These are phyloP conservation scores for Pandemis corylana DNA, from an alignment of 2,888 invertebrate genomes.

Conservation along the genomic window DNA sequence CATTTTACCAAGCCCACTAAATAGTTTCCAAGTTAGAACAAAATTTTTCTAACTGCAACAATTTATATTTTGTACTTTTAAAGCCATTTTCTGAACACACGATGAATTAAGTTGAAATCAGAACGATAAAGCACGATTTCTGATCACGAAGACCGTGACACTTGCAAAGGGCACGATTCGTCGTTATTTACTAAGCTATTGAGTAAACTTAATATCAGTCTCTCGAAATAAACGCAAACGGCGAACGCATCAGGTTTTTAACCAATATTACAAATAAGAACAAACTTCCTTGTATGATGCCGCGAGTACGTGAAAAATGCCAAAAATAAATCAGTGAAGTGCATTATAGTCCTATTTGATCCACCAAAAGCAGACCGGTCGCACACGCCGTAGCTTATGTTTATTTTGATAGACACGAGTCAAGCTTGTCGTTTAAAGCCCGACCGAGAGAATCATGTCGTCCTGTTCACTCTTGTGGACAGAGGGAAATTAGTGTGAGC, in stretches of 20 bases:
- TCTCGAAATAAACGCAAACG: not conserved
- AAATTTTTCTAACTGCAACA: not conserved
- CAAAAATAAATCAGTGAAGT: conserved; percentile 39
- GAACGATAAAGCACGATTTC: not conserved
- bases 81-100: too few species aligned
- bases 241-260: not conserved
- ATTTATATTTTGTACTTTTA: not conserved
- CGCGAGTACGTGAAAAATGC: conserved; percentile 17
- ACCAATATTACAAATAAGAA: not conserved
- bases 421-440: conserved; percentile 54
- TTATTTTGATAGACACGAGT: conserved; percentile 65
- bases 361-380: conserved; percentile 59
- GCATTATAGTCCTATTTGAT: conserved; percentile 42
- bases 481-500: conserved; percentile 60
- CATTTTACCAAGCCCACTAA: not conserved
- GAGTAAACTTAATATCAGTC: not conserved
- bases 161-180: not conserved
- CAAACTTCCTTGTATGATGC: not conserved
- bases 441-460: conserved; percentile 47
- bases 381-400: conserved; percentile 66
- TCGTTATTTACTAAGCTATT: not conserved
- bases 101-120: too few species aligned
- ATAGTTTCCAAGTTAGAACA: not conserved
- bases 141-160: not conserved
- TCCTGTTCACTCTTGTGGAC: conserved; percentile 61